Conservation (phyloP, 2,888 invertebrate species). For the Phyllotreta cruciferae region DNA sequence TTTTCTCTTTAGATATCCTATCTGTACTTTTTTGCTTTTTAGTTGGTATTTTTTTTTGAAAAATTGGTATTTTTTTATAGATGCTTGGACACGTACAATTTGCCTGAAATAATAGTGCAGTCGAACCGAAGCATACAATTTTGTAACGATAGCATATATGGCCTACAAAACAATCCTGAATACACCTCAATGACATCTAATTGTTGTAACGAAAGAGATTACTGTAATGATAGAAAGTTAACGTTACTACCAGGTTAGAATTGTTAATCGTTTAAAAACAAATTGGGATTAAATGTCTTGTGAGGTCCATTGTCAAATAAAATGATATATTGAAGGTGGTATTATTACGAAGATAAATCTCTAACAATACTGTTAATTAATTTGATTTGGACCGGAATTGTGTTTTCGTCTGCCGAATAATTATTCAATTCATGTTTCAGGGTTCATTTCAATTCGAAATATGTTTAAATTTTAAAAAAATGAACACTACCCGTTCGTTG, state of each 20-base stretch:
- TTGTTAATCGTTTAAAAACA: slow-evolving; percentile 20
- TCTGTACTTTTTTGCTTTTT: neutral
- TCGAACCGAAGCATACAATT: slow-evolving; percentile 49
- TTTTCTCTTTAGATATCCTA: slow-evolving; percentile 8
- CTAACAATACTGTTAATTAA: slow-evolving; percentile 3
- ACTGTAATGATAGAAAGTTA: slow-evolving; percentile 67
- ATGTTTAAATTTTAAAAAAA: neutral
- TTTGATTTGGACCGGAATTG: slow-evolving; percentile 30
- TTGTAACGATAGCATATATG: slow-evolving; percentile 49
- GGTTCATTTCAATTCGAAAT: slow-evolving; percentile 18
- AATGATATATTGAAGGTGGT: too few relatives aligned
- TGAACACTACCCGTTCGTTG: slow-evolving; percentile 15
- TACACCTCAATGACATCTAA: slow-evolving; percentile 45
- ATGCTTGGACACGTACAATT: slow-evolving; percentile 48
- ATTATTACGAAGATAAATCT: neutral
- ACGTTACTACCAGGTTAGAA: slow-evolving; percentile 31
- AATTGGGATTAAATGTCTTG: slow-evolving; percentile 28
- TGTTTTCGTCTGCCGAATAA: slow-evolving; percentile 33
- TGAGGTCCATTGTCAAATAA: slow-evolving; percentile 14
- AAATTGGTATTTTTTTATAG: slow-evolving; percentile 45
- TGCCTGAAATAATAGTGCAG: slow-evolving; percentile 46
- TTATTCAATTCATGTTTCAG: slow-evolving; percentile 35
- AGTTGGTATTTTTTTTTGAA: neutral
- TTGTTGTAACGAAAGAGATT: slow-evolving; percentile 74
- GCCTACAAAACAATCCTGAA: slow-evolving; percentile 44